Base-by-base conservation (phyloP, 1,140 invertebrate genomes). In the Megalonaias nervosa region DNA sequence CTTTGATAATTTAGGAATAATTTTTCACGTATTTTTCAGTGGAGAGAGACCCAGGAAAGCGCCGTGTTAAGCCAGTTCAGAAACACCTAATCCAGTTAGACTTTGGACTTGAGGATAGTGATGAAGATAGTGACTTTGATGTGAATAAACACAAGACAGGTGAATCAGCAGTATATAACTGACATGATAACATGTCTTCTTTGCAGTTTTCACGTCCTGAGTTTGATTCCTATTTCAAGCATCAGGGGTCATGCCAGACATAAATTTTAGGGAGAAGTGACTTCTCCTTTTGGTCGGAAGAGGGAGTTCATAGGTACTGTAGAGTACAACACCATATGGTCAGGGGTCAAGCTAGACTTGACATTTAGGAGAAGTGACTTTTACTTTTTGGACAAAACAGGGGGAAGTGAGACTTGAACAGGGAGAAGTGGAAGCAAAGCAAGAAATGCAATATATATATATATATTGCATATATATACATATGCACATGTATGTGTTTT, bases 101-200 rank as follows among this genome's bases (percentile, higher is more conserved):
- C 89, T 95, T 97, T 90, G 90, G 85, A 60, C 96, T 97, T 71
- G 96, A 94, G 59, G 97, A 98, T 89, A 97, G 96, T 91, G 97
- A 97, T 14, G 96, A 97, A 89, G 97, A 99, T 89, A 97, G 96
- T 83, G 97, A 99, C 91, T 98, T 97, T 91, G 93, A 96, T 73
- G 96, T 97, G 67, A 88, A 78, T 77, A 85, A 75, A 64, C 82
- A 67, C 64, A 55, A 16, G n/a, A 60, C 19, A 31, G 31, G 26
- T 38, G 31, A 67, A 67, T 21, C 17, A 17, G 6, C 19, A 21
- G 65, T 21, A 21, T 17, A 17, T 21, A 67, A 21, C 5, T 67
- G 12, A 77, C 71, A 72, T 75, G 31, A 67, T 70, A 38, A 31
- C 55, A 60, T n/a, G 9, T 38, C 17, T 31, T 14, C 31, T n/a